A percentile compares a stretch with the other conserved stretches of the same genome.
phyloP scores from a whole-genome alignment of 2,113 vertebrate genomes.

The Charadrius vociferus region DNA sequence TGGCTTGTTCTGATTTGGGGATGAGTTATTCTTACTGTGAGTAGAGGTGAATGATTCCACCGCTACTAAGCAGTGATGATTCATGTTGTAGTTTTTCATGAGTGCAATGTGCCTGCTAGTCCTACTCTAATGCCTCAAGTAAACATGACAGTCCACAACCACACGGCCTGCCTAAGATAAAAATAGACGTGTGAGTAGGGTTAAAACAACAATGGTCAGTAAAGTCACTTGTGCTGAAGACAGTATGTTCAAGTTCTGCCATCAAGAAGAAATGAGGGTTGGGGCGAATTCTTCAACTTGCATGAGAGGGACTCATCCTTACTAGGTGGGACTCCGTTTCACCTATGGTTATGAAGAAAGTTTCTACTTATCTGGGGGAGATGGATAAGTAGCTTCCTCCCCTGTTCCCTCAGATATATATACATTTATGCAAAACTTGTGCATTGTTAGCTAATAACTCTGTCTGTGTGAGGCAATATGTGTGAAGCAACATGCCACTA shows the following conservation, averaged over 20 bases:
- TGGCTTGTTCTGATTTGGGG: not conserved
- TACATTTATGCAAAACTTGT: not conserved
- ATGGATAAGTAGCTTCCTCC: not conserved
- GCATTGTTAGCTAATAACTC: not conserved
- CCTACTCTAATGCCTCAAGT: not conserved
- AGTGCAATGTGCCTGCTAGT: not conserved
- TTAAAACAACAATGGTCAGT: not conserved
- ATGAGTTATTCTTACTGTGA: not conserved
- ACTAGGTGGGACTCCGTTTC: not conserved
- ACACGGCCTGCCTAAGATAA: not conserved
- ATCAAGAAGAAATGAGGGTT: not conserved
- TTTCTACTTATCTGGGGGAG: not conserved
- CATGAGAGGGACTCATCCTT: not conserved
- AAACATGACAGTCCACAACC: not conserved
- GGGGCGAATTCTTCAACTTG: not conserved
- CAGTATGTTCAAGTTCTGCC: not conserved
- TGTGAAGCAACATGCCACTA: not conserved
- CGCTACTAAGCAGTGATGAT: not conserved
- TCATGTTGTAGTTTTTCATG: not conserved
- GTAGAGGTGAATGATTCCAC: not conserved
- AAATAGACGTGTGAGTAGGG: not conserved
- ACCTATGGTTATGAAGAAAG: not conserved
- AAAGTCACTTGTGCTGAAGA: not conserved
- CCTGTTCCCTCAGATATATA: not conserved
- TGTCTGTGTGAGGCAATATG: not conserved